A percentile compares a stretch with the other conserved stretches of the same genome.
Evolutionary conservation across 2,888 invertebrate genomes (phyloP).

Genomic region (Metellina segmentata): DNA sequence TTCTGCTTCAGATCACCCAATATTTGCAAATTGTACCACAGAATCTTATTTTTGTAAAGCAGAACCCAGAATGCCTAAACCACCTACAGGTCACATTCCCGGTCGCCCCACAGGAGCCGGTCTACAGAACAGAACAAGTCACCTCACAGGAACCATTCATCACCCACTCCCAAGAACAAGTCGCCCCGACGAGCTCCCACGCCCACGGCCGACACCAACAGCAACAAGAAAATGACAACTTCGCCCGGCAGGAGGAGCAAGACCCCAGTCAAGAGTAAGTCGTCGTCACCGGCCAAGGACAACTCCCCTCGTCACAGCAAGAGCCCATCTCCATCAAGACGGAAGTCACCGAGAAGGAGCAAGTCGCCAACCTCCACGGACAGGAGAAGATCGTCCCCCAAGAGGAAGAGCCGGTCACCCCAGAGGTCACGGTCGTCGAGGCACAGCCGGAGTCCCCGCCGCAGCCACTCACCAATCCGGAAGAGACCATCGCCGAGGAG

Average conservation of each 20-base stretch:
- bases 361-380: conserved; percentile 49
- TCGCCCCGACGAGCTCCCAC: conserved; percentile 47
- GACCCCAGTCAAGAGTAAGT: conserved; percentile 45
- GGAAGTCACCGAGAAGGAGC: conserved; percentile 26
- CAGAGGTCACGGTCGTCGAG: conserved; percentile 55
- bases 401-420: conserved; percentile 67
- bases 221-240: conserved; percentile 27
- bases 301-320: conserved; percentile 56
- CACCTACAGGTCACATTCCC: conserved; percentile 61
- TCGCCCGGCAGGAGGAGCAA: conserved; percentile 39
- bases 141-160: conserved; percentile 43
- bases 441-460: conserved; percentile 60
- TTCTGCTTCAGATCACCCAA: conserved; percentile 5
- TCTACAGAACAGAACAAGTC: conserved; percentile 54
- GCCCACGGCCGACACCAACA: background rate
- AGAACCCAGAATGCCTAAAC: conserved; percentile 54
- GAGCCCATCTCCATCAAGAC: conserved; percentile 52
- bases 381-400: conserved; percentile 36
- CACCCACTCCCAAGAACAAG: conserved; percentile 55
- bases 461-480: conserved; percentile 59
- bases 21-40: conserved; percentile 55
- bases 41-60: conserved; percentile 60
- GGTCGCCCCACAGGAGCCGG: conserved; percentile 64
- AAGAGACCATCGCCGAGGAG: conserved; percentile 77
- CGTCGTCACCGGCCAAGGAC: conserved; percentile 44